Base-by-base conservation (phyloP, 2,113 vertebrate species). In the Hippolais icterina region DNA sequence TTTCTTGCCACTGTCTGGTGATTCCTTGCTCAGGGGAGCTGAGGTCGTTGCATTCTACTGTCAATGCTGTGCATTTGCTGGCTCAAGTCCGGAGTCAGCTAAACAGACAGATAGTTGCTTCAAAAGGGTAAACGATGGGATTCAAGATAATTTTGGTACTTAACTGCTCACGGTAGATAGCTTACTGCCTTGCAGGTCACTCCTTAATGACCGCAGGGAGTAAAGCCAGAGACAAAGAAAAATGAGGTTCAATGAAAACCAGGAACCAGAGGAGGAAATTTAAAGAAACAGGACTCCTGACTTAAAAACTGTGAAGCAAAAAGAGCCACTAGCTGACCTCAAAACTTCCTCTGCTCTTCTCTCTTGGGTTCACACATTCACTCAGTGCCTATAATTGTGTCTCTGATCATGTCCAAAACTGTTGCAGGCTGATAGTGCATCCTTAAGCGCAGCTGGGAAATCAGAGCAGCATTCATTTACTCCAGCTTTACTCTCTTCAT, bases 121-220 rank as follows among this genome's bases (percentile, higher is more conserved):
- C 85, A 83, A 83, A 88, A 74, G 31, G 16, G n/a, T 81, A 88
- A 96, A 54, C 6, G 6, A 29, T 37, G 39, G 47, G 44, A 65
- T 92, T 75, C 64, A 52, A 92, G 89, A 78, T 91, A 95, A 92
- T 63, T 52, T 75, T 64, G 61, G 53, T 92, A 53, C 65, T 96
- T 91, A 91, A 23, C 66, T 76, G 42, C 77, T 87, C 29, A 18
- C 24, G 5, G 68, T 70, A 63, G 71, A 66, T 81, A 75, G 56
- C 65, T 92, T 46, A 28, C 60, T 92, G 81, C 53, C 33, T 93
- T 86, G 39, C 28, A 92, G 64, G 46, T 86, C 83, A 90, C 64
- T 77, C 60, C 72, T 71, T 92, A 90, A 84, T 77, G 78, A 78
- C 41, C 37, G 19, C 47, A 57, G 72, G 44, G 72, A 94, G 25